These are phyloP conservation scores for Amphipoea oculea DNA, from an alignment of 2,888 invertebrate genomes.

Conservation along the genomic window DNA sequence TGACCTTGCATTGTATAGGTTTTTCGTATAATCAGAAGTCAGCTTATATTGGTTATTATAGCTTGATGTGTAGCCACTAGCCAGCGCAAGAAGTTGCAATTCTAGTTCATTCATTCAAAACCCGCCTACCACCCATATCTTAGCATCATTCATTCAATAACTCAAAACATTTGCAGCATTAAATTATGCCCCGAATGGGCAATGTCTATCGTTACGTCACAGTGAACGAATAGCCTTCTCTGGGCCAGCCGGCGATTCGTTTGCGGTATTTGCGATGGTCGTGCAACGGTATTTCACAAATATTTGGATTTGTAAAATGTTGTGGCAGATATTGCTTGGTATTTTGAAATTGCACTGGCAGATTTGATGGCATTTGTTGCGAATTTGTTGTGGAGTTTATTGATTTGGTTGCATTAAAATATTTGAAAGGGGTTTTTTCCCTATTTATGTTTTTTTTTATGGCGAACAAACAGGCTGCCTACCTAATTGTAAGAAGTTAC, in stretches of 20 bases:
- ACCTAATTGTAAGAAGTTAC: neutral
- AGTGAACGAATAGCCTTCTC: conserved; percentile 59
- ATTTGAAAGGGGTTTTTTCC: neutral
- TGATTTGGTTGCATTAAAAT: conserved; percentile 16
- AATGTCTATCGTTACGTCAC: conserved; percentile 60
- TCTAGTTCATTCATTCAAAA: conserved; percentile 29
- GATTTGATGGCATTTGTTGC: conserved; percentile 49
- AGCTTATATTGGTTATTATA: no score
- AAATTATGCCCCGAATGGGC: conserved; percentile 57
- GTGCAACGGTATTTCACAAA: conserved; percentile 64
- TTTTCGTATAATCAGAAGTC: no score
- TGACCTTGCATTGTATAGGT: no score
- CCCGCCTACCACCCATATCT: conserved; percentile 29
- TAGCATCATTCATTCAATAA: conserved; percentile 54
- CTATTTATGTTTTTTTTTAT: neutral
- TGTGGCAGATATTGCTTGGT: conserved; percentile 62
- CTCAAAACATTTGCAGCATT: conserved; percentile 60
- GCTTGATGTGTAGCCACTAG: no score
- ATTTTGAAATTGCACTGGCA: conserved; percentile 61
- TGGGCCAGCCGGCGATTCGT: conserved; percentile 51
- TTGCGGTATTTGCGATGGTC: conserved; percentile 65
- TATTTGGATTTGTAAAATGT: conserved; percentile 69
- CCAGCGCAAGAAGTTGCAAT: no score
- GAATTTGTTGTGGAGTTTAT: conserved; percentile 48
- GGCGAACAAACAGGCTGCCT: neutral